Evolutionary conservation across 2,113 vertebrate genomes (phyloP), one percentile per base, ranked within the genome.

Genomic region (Aphyosemion australe): DNA sequence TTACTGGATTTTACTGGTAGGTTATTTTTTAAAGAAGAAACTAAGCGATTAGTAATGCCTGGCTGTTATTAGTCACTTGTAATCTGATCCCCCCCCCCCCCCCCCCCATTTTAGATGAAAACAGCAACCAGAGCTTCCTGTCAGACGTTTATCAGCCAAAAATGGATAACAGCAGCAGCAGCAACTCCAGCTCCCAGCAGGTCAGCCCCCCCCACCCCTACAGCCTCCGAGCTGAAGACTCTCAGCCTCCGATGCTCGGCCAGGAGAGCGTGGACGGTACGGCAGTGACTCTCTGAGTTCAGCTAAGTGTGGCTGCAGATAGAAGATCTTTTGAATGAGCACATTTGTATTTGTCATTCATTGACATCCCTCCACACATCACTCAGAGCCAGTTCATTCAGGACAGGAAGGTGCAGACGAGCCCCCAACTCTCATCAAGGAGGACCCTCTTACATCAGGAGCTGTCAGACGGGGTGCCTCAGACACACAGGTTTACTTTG

Each of bases 51-150:
- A 32, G 56, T 61, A 16, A 37, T 50, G 41, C 10, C 5, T 37
- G 6, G 10, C 26, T 49, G 1, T 5, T 8, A 34, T 18, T 6
- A 32, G 26, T 26, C 26, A 26, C 26, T 26, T 26, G 26, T 26
- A 5, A 26, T n/a, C n/a, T n/a, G n/a, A n/a, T n/a, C n/a, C n/a
- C n/a, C n/a, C n/a, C n/a, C n/a, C n/a, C n/a, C n/a, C n/a, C n/a
- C n/a, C n/a, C n/a, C n/a, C n/a, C n/a, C 9, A n/a, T 62, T 32
- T 59, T 89, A 99, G 97, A 99, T 92, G 97, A 99, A 87, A 99
- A 95, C 86, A 99, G 97, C 91, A 99, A 98, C 88, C 97, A 97
- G 93, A 99, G 97, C 79, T 99, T 96, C 20, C 80, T 97, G 81
- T 98, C 97, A 0, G 97, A 99, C 0, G 93, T 94, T 46, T 98